These are phyloP conservation scores for Nyctibius bracteatus DNA, from an alignment of 2,113 vertebrate genomes.

Conservation along the genomic window DNA sequence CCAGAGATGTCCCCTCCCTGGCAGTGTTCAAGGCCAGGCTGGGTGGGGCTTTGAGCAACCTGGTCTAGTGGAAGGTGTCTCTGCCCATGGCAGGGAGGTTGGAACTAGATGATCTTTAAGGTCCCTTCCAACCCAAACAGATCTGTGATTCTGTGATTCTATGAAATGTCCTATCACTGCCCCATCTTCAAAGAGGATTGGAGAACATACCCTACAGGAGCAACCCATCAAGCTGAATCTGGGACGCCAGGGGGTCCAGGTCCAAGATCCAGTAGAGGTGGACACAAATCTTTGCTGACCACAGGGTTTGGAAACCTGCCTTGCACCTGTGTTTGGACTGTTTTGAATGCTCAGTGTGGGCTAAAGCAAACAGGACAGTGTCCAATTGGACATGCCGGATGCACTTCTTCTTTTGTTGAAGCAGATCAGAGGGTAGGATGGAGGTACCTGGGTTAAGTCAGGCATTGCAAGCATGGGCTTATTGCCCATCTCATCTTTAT, in stretches of 20 bases:
- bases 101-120: no score
- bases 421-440: background rate
- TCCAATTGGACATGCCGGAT: fast-evolving
- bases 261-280: background rate
- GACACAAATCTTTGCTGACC: background rate
- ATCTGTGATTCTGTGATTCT: no score
- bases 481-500: background rate
- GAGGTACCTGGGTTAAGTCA: background rate
- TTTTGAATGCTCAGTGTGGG: background rate
- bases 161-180: fast-evolving
- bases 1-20: no score
- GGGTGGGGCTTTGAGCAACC: no score
- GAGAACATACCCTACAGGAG: background rate
- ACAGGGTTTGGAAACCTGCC: background rate
- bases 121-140: no score
- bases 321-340: fast-evolving
- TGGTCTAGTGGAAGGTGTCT: no score
- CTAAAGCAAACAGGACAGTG: background rate
- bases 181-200: background rate
- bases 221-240: background rate
- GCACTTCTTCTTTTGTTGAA: background rate
- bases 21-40: no score
- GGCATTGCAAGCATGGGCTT: background rate
- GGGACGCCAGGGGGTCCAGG: background rate
- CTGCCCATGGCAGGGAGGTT: no score